phyloP scores from a whole-genome alignment of 2,113 vertebrate species.

The Etheostoma cragini region DNA sequence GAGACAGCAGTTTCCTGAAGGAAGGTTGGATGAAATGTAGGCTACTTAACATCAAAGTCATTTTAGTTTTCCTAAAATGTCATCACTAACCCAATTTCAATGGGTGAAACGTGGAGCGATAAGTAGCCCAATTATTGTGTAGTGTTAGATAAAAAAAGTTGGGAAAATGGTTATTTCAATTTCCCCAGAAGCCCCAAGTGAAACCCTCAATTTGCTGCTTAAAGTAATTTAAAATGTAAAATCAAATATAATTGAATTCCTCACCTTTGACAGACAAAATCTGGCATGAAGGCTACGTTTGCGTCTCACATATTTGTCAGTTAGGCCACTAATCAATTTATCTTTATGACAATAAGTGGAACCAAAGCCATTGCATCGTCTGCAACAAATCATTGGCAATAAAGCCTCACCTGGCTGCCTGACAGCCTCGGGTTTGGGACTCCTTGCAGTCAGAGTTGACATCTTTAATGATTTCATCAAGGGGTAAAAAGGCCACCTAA shows the following conservation, averaged over 20 bases:
- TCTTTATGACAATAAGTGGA: neutral
- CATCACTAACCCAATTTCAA: too few relatives aligned
- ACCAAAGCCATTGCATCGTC: neutral
- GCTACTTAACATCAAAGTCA: neutral
- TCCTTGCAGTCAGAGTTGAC: slow-evolving; percentile 77
- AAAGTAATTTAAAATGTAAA: too few relatives aligned
- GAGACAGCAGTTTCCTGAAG: slow-evolving; percentile 89
- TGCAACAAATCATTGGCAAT: neutral
- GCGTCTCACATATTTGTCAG: too few relatives aligned
- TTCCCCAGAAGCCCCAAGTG: neutral
- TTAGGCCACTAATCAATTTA: too few relatives aligned
- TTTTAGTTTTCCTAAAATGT: too few relatives aligned
- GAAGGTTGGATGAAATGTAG: neutral
- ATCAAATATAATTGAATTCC: too few relatives aligned
- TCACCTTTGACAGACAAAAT: neutral
- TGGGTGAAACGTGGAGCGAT: neutral
- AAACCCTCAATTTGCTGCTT: neutral
- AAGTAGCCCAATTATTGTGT: neutral
- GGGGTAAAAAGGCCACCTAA: slow-evolving; percentile 75
- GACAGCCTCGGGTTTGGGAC: slow-evolving; percentile 86
- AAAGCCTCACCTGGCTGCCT: slow-evolving; percentile 88
- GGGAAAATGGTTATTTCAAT: neutral
- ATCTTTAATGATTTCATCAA: slow-evolving; percentile 84
- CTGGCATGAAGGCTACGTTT: neutral
- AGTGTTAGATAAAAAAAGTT: neutral